Evolutionary conservation across 2,113 vertebrate genomes (phyloP).

Genomic region (Suncus etruscus): DNA sequence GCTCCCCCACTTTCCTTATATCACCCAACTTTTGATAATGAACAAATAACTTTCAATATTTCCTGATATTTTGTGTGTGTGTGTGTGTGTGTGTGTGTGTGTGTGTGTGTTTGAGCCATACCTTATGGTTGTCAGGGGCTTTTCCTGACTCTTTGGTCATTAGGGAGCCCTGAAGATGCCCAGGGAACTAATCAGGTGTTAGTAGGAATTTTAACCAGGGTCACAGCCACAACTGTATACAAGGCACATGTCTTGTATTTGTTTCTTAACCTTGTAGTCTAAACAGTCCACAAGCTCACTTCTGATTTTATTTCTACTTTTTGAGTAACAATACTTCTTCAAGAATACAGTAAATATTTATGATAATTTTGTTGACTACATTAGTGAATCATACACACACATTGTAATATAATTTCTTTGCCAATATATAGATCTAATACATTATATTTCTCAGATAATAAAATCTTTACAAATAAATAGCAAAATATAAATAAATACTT

Average conservation of each 20-base stretch:
- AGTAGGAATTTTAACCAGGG: too few relatives aligned
- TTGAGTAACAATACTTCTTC: background rate
- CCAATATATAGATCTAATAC: background rate
- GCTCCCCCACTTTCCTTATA: background rate
- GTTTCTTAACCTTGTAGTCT: background rate
- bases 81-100: too few relatives aligned
- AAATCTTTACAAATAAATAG: background rate
- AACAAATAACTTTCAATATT: background rate
- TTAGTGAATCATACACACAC: conserved; percentile 17
- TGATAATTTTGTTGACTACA: conserved; percentile 9
- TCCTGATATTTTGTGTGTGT: too few relatives aligned
- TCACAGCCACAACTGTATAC: too few relatives aligned
- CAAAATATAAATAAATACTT: background rate
- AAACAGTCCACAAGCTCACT: conserved; percentile 13
- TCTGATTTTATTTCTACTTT: conserved; percentile 20
- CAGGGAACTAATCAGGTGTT: too few relatives aligned
- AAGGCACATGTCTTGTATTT: background rate
- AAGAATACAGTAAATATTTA: background rate
- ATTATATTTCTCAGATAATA: conserved; percentile 23
- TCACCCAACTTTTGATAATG: background rate
- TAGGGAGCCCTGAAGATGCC: too few relatives aligned
- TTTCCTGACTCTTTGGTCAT: too few relatives aligned
- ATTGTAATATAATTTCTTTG: conserved; percentile 38
- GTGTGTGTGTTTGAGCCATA: too few relatives aligned
- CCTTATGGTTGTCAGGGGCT: too few relatives aligned